Conservation (phyloP, 2,113 vertebrate genomes). For the Leptodactylus fuscus region DNA sequence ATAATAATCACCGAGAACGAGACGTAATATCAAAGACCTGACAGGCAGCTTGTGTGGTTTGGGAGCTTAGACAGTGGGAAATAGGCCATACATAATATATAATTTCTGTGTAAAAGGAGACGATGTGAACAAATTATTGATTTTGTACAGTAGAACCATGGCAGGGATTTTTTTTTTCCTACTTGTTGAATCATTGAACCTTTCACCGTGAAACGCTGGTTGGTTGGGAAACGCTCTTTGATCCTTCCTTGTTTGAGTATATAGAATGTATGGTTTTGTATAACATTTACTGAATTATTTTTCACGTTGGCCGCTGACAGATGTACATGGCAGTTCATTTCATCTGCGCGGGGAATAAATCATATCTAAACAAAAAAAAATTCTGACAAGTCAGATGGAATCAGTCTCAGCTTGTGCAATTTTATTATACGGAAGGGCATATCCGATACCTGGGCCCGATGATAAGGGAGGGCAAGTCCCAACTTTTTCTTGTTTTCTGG, state of each 20-base stretch:
- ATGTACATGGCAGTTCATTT: neutral
- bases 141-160: conserved; percentile 40
- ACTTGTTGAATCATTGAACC: conserved; percentile 27
- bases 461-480: neutral
- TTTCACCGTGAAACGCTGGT: neutral
- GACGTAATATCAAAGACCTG: conserved; percentile 35
- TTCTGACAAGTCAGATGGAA: conserved; percentile 6
- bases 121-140: conserved; percentile 45
- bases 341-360: neutral
- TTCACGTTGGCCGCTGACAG: neutral
- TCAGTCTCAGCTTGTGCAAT: neutral
- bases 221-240: neutral
- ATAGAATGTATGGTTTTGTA: conserved; percentile 18
- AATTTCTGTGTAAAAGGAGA: conserved; percentile 50
- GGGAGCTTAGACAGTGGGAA: conserved; percentile 31
- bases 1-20: conserved; percentile 19
- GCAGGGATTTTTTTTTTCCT: neutral
- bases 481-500: neutral
- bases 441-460: neutral
- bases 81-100: conserved; percentile 44
- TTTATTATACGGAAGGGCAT: neutral
- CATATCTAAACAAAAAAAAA: conserved; percentile 15
- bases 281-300: neutral
- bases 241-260: conserved; percentile 22
- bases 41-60: conserved; percentile 35